These are phyloP conservation scores for Oriolus oriolus DNA, from an alignment of 2,113 vertebrate genomes.

Conservation along the genomic window DNA sequence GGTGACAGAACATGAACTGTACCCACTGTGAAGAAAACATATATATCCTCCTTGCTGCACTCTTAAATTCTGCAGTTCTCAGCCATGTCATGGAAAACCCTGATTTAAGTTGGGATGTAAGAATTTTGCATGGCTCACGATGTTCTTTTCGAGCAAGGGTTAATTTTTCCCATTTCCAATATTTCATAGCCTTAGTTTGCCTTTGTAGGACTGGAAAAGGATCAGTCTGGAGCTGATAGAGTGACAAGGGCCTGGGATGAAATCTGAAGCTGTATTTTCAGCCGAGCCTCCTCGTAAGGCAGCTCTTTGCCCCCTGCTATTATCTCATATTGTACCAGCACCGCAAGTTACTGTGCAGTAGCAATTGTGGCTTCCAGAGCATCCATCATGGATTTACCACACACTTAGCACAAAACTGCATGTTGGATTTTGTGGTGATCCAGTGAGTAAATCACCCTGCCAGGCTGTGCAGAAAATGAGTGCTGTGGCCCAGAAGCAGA, in stretches of 20 bases:
- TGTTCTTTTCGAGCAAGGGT: not conserved
- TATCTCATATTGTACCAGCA: slow-evolving; percentile 10
- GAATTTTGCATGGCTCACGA: not conserved
- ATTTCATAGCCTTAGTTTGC: not conserved
- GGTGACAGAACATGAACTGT: not conserved
- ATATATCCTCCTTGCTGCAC: not conserved
- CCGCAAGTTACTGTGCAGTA: not conserved
- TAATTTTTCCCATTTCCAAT: not conserved
- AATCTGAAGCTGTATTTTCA: not conserved
- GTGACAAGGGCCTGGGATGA: not conserved
- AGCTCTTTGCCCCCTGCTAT: slow-evolving; percentile 14
- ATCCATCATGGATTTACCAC: slow-evolving; percentile 17
- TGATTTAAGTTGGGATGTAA: not conserved
- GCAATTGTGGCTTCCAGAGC: not conserved
- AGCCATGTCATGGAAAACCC: not conserved
- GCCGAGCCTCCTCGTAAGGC: not conserved
- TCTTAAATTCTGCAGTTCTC: not conserved
- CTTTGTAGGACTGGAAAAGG: not conserved
- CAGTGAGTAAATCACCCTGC: not conserved
- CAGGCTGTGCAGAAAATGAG: not conserved
- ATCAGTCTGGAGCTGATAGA: not conserved
- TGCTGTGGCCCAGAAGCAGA: not conserved
- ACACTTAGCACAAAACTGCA: slow-evolving; percentile 25
- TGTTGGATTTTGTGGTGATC: not conserved
- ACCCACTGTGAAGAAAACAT: not conserved